Base-by-base conservation (phyloP, 2,113 vertebrate species). In the Platysteira castanea region DNA sequence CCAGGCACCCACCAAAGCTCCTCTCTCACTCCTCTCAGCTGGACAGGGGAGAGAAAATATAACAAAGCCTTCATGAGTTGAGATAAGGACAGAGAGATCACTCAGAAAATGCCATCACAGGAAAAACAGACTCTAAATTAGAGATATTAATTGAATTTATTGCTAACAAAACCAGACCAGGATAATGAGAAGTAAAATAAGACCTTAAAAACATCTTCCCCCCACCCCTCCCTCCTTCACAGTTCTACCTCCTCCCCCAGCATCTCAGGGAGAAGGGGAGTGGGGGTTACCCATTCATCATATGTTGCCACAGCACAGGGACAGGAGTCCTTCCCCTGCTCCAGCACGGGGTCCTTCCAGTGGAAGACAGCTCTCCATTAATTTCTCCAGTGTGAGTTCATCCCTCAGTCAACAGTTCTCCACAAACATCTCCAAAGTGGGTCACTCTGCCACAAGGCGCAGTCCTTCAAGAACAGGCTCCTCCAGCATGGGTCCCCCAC, bases 381-480 rank as follows among this genome's bases (percentile, higher is more conserved):
- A 20, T 47, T 65, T 56, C 35, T 75, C 3, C 30, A 49, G 4
- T 30, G 23, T 3, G 23, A 63, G 23, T 27, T 39, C 41, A n/a
- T 39, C 22, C n/a, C 49, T 47, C 28, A 54, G 22, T 7, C 15
- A 46, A 28, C 11, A 84, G 28, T 3, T 54, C 19, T 56, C 6
- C 50, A 41, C n/a, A 74, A 39, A 39, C 0, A 0, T n/a, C 50
- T 65, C 50, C 42, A 35, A 1, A 0, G 1, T 24, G 52, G 17
- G 1, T 42, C 44, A 35, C 31, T 42, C 37, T 59, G 42, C 16
- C 71, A 44, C 4, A 30, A 17, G 9, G 9, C 37, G 35, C 31
- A 67, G 26, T 31, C 16, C 17, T 50, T 35, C 60, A 67, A 21
- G 21, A 31, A 3, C 44, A 59, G 37, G 11, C 26, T 67, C 44